Evolutionary conservation across 2,888 invertebrate genomes (phyloP), one percentile per base, ranked within the genome.

Genomic region (Alviniconcha strummeri): DNA sequence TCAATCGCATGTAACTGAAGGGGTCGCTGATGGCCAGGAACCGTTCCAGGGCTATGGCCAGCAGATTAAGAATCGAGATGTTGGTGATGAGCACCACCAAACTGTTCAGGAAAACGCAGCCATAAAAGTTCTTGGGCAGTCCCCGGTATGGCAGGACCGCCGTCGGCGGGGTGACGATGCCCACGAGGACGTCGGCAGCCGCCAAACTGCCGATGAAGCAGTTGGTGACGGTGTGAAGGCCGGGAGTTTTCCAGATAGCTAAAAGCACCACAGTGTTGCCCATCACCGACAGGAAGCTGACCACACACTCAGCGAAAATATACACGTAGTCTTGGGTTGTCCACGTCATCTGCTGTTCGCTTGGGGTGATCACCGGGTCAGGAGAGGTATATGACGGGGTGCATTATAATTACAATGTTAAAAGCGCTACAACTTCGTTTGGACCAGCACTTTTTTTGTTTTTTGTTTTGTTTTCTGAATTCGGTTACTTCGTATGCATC

Each of bases 1-100:
- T 84, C 72, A 88, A 75, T 52, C 87, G 82, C 64, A 89, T 87
- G 85, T 93, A 93, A 19, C 86, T 80, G 85, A 91, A 92, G 5
- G 93, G 93, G 82, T 90, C 87, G 71, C 89, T 90, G 17, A 93
- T 92, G 54, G 93, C 93, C 11, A 92, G 79, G 84, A 91, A 93
- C 78, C 93, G 87, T 78, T 93, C 93, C 60, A 91, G 84, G 11
- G 93, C 92, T 13, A 93, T 90, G 6, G 89, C 90, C 19, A 92
- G 85, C 57, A 93, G 88, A 80, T 91, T 91, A 78, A 93, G 92
- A 72, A 93, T 91, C 54, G 93, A 92, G 79, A 92, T 90, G 85
- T 93, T 92, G 5, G 92, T 93, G 82, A 93, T 89, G 56, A 92
- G 87, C 36, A 93, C 88, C 54, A 93, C 88, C 52, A 91, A 86